Evolutionary conservation across 1,140 invertebrate genomes (phyloP).

Genomic region (Drosophila littoralis): DNA sequence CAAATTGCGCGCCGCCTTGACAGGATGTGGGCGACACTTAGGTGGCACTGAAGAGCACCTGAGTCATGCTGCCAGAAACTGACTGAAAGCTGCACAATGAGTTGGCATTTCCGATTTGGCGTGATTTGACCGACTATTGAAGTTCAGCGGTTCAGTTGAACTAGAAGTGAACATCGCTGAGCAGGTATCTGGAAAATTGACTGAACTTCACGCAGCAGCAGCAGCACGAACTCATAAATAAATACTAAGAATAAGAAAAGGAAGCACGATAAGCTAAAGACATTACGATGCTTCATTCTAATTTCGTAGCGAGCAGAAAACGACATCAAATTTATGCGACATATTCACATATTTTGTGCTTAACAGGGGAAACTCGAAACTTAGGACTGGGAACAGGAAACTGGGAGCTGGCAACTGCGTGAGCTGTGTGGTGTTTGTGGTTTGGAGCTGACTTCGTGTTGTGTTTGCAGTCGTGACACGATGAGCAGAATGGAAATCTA

Average conservation of each 20-base stretch:
- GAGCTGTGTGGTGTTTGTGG: neutral
- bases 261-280: constrained; percentile 21
- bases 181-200: constrained; percentile 71
- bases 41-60: constrained; percentile 45
- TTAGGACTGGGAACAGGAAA: neutral
- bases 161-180: constrained; percentile 60
- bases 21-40: constrained; percentile 22
- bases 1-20: constrained; percentile 58
- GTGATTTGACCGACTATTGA: constrained; percentile 30
- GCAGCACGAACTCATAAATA: constrained; percentile 60
- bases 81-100: constrained; percentile 39
- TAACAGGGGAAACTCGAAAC: constrained; percentile 22
- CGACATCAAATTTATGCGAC: constrained; percentile 37
- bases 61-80: constrained; percentile 49
- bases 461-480: neutral
- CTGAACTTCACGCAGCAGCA: constrained; percentile 40
- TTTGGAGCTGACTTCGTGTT: neutral
- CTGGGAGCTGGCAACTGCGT: neutral
- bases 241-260: constrained; percentile 22
- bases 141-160: constrained; percentile 22
- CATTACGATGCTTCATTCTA: constrained; percentile 63
- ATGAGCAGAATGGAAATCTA: neutral
- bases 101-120: constrained; percentile 63
- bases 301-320: constrained; percentile 48
- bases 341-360: constrained; percentile 61